These are phyloP conservation scores for Meloidogyne hapla DNA, from an alignment of 1,140 invertebrate genomes.

Conservation along the genomic window DNA sequence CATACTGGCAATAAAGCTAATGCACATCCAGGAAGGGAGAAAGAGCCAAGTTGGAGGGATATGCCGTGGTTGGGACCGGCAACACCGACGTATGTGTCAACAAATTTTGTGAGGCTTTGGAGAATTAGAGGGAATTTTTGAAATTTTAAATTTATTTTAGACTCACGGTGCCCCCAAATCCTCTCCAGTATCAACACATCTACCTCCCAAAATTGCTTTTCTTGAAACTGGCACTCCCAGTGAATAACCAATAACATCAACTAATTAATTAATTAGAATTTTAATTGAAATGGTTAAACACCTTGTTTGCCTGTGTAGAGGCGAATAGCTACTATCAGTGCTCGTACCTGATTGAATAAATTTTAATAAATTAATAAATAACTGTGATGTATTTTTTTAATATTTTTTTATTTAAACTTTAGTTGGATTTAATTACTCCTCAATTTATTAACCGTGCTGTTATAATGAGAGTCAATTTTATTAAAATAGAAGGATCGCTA, in stretches of 20 bases:
- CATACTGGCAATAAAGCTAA: conserved; percentile 57
- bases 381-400: too few species aligned
- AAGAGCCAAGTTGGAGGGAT: conserved; percentile 43
- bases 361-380: not conserved
- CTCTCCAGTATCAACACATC: conserved; percentile 61
- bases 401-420: too few species aligned
- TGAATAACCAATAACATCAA: conserved; percentile 52
- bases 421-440: too few species aligned
- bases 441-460: too few species aligned
- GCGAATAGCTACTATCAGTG: conserved; percentile 61
- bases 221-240: conserved; percentile 58
- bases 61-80: conserved; percentile 63
- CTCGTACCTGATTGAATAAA: conserved; percentile 45
- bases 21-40: conserved; percentile 58
- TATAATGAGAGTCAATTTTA: too few species aligned
- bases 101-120: conserved; percentile 48
- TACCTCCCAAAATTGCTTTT: conserved; percentile 61
- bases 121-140: not conserved
- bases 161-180: conserved; percentile 52
- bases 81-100: conserved; percentile 61
- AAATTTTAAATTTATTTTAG: conserved; percentile 4
- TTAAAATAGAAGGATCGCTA: too few species aligned
- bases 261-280: not conserved
- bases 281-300: not conserved
- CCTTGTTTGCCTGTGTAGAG: conserved; percentile 53